These are phyloP conservation scores for Pseudomyrmex flavicornis DNA, from an alignment of 1,140 invertebrate genomes.

Conservation along the genomic window DNA sequence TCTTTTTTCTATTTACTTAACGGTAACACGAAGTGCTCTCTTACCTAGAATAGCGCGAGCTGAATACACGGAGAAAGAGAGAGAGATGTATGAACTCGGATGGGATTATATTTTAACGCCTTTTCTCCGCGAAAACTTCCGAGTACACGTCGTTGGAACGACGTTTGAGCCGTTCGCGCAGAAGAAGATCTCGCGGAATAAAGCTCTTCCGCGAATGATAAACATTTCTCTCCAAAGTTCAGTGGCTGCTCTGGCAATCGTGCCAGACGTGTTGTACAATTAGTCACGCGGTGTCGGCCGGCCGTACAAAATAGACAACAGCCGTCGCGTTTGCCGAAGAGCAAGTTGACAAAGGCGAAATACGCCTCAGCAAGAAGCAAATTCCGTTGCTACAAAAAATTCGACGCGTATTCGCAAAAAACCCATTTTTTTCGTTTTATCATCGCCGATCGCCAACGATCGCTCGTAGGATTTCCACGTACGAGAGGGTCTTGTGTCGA, in stretches of 20 bases:
- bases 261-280: neutral
- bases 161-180: neutral
- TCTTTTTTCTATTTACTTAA: too few species aligned
- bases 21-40: neutral
- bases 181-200: constrained; percentile 18
- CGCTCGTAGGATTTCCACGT: neutral
- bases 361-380: neutral
- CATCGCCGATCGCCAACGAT: too few species aligned
- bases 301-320: constrained; percentile 40
- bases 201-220: constrained; percentile 17
- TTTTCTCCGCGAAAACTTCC: neutral
- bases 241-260: constrained; percentile 43
- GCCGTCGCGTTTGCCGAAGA: neutral
- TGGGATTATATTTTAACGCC: constrained; percentile 16
- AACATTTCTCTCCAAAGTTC: constrained; percentile 25
- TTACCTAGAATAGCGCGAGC: constrained; percentile 9
- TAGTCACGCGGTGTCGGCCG: neutral
- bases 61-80: neutral
- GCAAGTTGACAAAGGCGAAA: neutral
- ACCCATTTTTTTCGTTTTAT: constrained; percentile 2
- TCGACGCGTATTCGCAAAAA: neutral
- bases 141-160: neutral
- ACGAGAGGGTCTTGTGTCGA: neutral
- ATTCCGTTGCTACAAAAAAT: neutral
- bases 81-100: neutral